Percentiles rank a stretch among this genome's conserved stretches.
phyloP scores from a whole-genome alignment of 2,797 vertebrate species.

The Pteropus rufus region DNA sequence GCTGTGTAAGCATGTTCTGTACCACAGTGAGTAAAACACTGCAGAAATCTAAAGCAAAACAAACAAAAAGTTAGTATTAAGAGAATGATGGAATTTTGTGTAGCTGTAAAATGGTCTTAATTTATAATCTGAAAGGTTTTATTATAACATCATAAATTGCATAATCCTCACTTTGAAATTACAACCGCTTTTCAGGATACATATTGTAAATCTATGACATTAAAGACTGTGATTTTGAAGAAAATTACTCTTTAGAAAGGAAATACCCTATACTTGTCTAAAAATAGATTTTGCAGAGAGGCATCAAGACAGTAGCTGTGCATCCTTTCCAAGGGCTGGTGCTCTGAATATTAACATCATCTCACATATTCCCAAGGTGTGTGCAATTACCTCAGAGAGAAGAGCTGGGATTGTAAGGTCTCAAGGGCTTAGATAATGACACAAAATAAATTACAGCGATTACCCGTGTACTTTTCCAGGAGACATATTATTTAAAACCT shows the following conservation, averaged over 20 bases:
- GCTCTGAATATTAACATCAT: constrained; percentile 81
- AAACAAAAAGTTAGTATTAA: neutral
- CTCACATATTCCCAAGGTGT: constrained; percentile 84
- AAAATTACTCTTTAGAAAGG: constrained; percentile 47
- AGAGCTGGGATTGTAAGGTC: constrained; percentile 81
- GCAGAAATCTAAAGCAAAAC: neutral
- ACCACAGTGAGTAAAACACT: fast-evolving
- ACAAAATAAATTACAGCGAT: constrained; percentile 94
- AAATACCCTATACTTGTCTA: constrained; percentile 40
- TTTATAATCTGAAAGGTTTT: neutral
- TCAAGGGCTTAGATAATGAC: constrained; percentile 85
- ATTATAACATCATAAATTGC: constrained; percentile 36
- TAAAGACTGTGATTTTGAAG: constrained; percentile 32
- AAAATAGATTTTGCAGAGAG: constrained; percentile 66
- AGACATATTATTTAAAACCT: constrained; percentile 86
- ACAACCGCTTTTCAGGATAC: neutral
- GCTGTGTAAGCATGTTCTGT: neutral
- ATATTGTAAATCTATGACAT: constrained; percentile 31
- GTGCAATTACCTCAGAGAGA: constrained; percentile 84
- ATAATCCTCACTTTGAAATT: constrained; percentile 33
- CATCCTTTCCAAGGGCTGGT: constrained; percentile 74
- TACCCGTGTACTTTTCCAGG: constrained; percentile 85
- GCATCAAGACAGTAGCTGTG: constrained; percentile 68
- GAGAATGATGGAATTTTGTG: neutral
- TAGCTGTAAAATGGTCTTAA: neutral